Base-by-base conservation (phyloP, 2,888 invertebrate genomes). In the Andrena trimmerana region DNA sequence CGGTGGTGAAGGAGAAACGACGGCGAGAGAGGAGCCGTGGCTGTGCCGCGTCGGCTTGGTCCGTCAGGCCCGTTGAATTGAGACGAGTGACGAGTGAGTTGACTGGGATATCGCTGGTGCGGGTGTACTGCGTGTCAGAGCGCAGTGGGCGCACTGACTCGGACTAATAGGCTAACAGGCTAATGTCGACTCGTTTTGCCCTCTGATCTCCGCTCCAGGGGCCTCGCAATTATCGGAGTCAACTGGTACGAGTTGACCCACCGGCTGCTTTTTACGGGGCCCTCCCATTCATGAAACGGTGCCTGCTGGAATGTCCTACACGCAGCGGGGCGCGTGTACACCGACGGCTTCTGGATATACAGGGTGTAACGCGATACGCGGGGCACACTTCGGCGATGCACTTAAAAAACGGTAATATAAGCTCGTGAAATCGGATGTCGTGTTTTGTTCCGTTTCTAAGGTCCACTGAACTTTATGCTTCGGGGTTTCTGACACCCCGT, bases 231-330 rank as follows among this genome's bases (percentile, higher is more conserved):
- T 92, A 92, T 91, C 91, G 89, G 89, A 92, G 92, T 92, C 92
- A 92, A 92, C 91, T 92, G 91, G 92, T 90, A 90, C 90, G 87
- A 90, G 90, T 92, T 92, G 91, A 92, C 92, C 92, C 90, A 88
- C 85, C 88, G 85, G 71, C 82, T 77, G 86, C 83, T 88, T 88
- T 88, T 88, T 88, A 87, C 85, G 81, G 57, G 69, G 83, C 59
- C 70, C 85, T 63, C 80, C 79, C 89, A 89, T 89, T 89, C 89
- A 89, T 88, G 84, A 88, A 89, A 87, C 68, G 75, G 83, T 86
- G 79, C 57, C 88, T 60, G 75, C 60, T 73, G 86, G 86, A 87
- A 89, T 89, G 83, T 65, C 54, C 63, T 36, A 31, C 72, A 16
- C n/a, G 10, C 16, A 10, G 36, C 1, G 4, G 24, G 8, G 50